phyloP scores from a whole-genome alignment of 2,888 invertebrate species.

The Scaptomyza tumidula region DNA sequence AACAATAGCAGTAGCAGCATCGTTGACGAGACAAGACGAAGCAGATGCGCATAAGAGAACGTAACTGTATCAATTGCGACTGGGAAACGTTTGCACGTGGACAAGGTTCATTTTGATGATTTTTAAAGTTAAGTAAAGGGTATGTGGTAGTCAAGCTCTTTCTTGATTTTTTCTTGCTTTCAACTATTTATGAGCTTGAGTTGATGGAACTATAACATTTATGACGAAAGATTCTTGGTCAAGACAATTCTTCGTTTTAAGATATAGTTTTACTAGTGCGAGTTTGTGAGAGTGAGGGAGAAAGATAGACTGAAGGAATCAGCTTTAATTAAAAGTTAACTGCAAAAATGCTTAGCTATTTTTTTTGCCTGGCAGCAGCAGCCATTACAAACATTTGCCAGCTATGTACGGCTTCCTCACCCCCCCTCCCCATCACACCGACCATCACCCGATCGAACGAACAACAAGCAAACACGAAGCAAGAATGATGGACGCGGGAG shows the following conservation, averaged over 20 bases:
- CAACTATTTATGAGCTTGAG: no score
- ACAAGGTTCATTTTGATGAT: conserved; percentile 6
- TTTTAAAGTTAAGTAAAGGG: no score
- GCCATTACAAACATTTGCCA: conserved; percentile 50
- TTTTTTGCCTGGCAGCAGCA: conserved; percentile 7
- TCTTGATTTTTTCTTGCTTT: no score
- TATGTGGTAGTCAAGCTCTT: no score
- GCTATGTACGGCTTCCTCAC: neutral
- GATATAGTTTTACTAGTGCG: neutral
- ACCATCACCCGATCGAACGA: no score
- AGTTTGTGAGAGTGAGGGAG: neutral
- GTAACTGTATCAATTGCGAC: conserved; percentile 22
- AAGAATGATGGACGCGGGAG: no score
- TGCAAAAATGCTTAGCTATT: no score
- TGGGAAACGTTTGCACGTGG: conserved; percentile 46
- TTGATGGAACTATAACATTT: no score
- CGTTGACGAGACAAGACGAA: conserved; percentile 5
- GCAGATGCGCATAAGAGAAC: conserved; percentile 4
- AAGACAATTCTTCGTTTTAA: no score
- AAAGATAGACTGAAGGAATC: conserved; percentile 13
- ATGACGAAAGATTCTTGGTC: no score
- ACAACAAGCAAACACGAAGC: no score
- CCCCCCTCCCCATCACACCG: no score
- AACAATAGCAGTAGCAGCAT: conserved; percentile 33
- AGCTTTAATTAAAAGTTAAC: conserved; percentile 77